Evolutionary conservation across 35 echinoderm and acorn worm genomes (phyloP).

Genomic region (Ophioderma brevispina): DNA sequence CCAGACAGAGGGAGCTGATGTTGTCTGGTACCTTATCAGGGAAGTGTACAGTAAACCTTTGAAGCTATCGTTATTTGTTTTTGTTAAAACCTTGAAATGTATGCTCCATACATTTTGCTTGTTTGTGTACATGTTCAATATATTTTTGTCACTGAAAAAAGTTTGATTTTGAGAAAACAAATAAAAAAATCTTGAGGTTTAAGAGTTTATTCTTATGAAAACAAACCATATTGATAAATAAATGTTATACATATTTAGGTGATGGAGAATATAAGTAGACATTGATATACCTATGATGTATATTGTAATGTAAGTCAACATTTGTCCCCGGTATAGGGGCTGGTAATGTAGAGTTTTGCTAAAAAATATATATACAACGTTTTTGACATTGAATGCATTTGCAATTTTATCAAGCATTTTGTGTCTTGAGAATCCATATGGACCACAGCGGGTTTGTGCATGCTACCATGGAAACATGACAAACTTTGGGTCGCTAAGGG

Average conservation of each 20-base stretch:
- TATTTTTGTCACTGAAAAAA: conserved; percentile 1
- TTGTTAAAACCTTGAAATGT: conserved; percentile 7
- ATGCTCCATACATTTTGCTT: not conserved
- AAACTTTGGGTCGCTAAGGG: too few species aligned
- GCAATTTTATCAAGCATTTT: too few species aligned
- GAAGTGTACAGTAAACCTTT: not conserved
- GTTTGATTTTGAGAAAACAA: not conserved
- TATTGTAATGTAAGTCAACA: not conserved
- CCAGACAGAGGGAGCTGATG: not conserved
- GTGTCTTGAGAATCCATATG: too few species aligned
- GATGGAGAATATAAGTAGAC: not conserved
- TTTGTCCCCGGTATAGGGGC: not conserved
- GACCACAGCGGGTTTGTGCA: too few species aligned
- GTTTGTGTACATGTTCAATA: conserved; percentile 2
- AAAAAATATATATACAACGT: not conserved
- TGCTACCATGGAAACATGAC: too few species aligned
- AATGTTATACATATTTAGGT: conserved; percentile 7
- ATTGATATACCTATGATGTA: not conserved
- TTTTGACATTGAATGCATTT: not conserved
- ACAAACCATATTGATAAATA: not conserved
- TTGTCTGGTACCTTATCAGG: not conserved
- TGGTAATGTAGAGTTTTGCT: conserved; percentile 1
- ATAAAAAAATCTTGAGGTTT: not conserved
- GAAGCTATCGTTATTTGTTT: not conserved
- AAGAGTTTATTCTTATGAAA: conserved; percentile 11